phyloP scores from a whole-genome alignment of 2,888 invertebrate species.

The Cryptocephalus moraei region DNA sequence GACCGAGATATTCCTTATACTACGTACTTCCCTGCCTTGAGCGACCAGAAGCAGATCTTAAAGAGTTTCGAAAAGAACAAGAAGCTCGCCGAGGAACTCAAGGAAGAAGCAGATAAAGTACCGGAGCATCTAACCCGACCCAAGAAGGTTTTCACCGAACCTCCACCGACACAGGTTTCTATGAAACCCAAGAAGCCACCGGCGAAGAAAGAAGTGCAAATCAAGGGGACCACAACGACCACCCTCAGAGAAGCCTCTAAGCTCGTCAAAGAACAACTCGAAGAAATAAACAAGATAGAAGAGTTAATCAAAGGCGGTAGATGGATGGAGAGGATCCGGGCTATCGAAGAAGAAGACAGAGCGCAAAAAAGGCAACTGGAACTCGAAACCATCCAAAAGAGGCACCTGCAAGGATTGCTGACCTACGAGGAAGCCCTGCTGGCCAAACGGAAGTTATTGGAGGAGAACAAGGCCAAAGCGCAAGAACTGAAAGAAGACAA shows the following conservation, averaged over 20 bases:
- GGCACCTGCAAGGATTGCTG: slow-evolving; percentile 48
- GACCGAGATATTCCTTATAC: slow-evolving; percentile 1
- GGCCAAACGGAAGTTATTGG: slow-evolving; percentile 42
- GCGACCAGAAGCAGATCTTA: slow-evolving; percentile 13
- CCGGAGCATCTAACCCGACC: slow-evolving; percentile 4
- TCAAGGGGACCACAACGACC: slow-evolving; percentile 43
- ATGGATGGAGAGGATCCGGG: slow-evolving; percentile 37
- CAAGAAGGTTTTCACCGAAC: not conserved
- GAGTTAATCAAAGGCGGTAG: slow-evolving; percentile 40
- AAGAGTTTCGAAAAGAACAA: slow-evolving; percentile 8
- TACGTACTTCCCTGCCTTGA: slow-evolving; percentile 9
- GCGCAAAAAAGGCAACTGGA: slow-evolving; percentile 41
- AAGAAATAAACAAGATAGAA: slow-evolving; percentile 44
- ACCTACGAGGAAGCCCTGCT: slow-evolving; percentile 49
- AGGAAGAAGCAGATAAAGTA: slow-evolving; percentile 20
- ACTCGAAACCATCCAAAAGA: slow-evolving; percentile 45
- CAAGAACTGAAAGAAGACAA: slow-evolving; percentile 43
- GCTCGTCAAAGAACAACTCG: slow-evolving; percentile 39
- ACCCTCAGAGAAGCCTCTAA: slow-evolving; percentile 44
- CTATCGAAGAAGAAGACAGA: slow-evolving; percentile 39
- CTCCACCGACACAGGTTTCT: not conserved
- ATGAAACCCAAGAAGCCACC: not conserved
- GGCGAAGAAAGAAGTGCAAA: slow-evolving; percentile 21
- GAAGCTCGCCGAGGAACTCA: slow-evolving; percentile 19
- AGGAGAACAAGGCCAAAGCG: slow-evolving; percentile 43